A percentile compares a stretch with the other conserved stretches of the same genome.
Evolutionary conservation across 37 sponge, comb jelly and placozoan genomes (phyloP).

Genomic region (Oopsacas minuta): DNA sequence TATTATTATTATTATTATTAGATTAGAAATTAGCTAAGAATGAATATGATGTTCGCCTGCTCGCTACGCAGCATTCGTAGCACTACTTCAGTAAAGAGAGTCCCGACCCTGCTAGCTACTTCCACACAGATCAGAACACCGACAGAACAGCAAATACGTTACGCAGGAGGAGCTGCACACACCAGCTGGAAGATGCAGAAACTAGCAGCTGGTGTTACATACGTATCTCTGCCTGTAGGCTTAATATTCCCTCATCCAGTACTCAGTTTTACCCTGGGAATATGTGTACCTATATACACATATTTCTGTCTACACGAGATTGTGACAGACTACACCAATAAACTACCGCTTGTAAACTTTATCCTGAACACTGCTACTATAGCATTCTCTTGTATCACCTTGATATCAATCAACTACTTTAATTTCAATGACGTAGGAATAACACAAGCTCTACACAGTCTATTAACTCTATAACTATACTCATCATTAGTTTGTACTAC

Average conservation of each 20-base stretch:
- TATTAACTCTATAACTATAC: neutral
- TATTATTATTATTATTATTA: neutral
- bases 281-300: neutral
- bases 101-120: neutral
- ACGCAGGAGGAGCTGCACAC: neutral
- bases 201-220: neutral
- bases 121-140: neutral
- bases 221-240: neutral
- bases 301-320: neutral
- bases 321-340: neutral
- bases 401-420: neutral
- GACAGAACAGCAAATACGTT: neutral
- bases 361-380: neutral
- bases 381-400: neutral
- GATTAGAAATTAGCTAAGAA: no score
- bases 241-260: neutral
- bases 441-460: neutral
- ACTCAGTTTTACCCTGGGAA: neutral
- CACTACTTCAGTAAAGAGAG: neutral
- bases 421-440: neutral
- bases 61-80: neutral
- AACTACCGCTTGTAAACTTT: neutral
- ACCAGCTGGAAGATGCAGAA: slow-evolving; percentile 1
- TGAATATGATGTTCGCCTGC: neutral
- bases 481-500: neutral